phyloP scores from a whole-genome alignment of 2,888 invertebrate genomes.

The Phortica okadai region DNA sequence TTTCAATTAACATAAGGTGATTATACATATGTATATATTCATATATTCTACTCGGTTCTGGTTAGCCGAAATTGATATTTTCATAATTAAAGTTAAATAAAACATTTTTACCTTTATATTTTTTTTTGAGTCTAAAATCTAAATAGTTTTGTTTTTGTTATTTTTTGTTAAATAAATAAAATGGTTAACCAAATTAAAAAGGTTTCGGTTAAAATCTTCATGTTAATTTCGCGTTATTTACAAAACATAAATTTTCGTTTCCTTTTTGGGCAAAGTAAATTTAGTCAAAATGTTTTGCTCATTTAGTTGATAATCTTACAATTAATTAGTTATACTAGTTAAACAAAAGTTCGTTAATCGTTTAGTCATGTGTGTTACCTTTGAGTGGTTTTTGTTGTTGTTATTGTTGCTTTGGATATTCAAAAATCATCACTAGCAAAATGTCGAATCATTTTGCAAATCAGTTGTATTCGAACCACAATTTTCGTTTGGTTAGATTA shows the following conservation, averaged over 20 bases:
- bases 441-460: background rate
- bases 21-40: conserved; percentile 5
- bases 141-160: background rate
- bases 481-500: background rate
- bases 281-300: background rate
- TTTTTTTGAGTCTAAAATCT: background rate
- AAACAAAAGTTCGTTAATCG: background rate
- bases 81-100: background rate
- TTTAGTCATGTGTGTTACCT: background rate
- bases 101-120: too few species aligned
- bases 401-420: conserved; percentile 1
- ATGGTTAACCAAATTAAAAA: background rate
- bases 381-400: background rate
- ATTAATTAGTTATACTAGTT: background rate
- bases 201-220: background rate
- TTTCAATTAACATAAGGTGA: conserved; percentile 26
- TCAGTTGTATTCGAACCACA: background rate
- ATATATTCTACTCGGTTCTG: background rate
- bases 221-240: conserved; percentile 9
- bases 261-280: background rate
- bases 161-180: background rate
- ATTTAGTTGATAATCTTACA: background rate
- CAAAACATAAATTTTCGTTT: background rate
- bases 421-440: background rate
- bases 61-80: background rate